Conservation (phyloP, 2,888 invertebrate genomes). For the Rhopalosiphum nymphaeae region DNA sequence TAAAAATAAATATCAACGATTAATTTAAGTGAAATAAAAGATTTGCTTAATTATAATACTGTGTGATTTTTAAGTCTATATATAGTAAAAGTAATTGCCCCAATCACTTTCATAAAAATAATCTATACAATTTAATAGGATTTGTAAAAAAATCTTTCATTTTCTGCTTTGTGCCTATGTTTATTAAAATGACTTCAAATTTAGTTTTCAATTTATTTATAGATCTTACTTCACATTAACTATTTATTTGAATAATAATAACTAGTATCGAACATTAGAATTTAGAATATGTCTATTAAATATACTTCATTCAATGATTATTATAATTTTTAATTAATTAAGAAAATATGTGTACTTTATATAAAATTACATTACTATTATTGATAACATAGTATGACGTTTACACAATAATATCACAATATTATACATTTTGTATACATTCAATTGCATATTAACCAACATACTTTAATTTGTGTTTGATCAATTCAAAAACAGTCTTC, state of each 20-base stretch:
- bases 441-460: not conserved
- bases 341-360: not conserved
- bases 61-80: not conserved
- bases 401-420: no score
- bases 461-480: slow-evolving; percentile 43
- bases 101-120: not conserved
- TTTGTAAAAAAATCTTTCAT: not conserved
- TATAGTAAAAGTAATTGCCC: not conserved
- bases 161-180: not conserved
- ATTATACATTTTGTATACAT: not conserved
- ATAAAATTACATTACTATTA: not conserved
- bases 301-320: not conserved
- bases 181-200: not conserved
- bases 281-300: not conserved
- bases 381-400: not conserved
- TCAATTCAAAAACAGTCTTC: slow-evolving; percentile 45
- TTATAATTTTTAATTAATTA: not conserved
- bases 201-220: not conserved
- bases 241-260: not conserved
- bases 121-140: not conserved
- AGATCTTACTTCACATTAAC: not conserved
- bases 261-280: not conserved
- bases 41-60: not conserved
- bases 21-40: not conserved
- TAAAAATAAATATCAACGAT: not conserved